These are phyloP conservation scores for Fregata magnificens DNA, from an alignment of 2,113 vertebrate genomes.

Conservation along the genomic window DNA sequence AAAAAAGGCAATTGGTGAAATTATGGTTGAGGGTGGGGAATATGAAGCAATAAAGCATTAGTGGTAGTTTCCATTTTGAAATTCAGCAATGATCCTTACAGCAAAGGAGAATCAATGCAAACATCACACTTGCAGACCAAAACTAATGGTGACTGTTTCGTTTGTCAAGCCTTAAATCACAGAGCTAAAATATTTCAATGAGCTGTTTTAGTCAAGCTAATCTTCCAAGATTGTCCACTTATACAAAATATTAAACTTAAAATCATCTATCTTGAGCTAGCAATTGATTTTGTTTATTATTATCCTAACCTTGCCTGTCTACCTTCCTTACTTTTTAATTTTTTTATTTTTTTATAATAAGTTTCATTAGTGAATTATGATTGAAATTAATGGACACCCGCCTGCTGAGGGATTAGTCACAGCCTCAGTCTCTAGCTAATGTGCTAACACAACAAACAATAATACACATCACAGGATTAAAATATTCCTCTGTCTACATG, in stretches of 20 bases:
- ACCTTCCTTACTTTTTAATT: neutral
- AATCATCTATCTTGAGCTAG: neutral
- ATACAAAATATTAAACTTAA: constrained; percentile 56
- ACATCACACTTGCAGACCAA: constrained; percentile 16
- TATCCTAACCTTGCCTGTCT: neutral
- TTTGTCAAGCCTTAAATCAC: constrained; percentile 48
- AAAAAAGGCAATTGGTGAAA: neutral
- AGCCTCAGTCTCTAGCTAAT: neutral
- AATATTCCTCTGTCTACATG: neutral
- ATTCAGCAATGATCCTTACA: neutral
- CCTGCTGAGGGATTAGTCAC: neutral
- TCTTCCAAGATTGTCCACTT: constrained; percentile 44
- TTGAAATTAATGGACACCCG: neutral
- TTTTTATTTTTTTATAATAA: neutral
- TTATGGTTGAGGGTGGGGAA: neutral
- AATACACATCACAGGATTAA: neutral
- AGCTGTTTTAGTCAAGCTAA: constrained; percentile 32
- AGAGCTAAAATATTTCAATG: constrained; percentile 45
- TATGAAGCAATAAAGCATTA: constrained; percentile 11
- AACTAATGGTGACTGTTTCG: constrained; percentile 15
- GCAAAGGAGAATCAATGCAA: constrained; percentile 37
- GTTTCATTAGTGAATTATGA: neutral
- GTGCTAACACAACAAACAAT: neutral
- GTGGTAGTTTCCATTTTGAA: neutral
- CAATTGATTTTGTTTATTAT: neutral